These are phyloP conservation scores for Neodiprion lecontei DNA, from an alignment of 1,140 invertebrate species.

Conservation along the genomic window DNA sequence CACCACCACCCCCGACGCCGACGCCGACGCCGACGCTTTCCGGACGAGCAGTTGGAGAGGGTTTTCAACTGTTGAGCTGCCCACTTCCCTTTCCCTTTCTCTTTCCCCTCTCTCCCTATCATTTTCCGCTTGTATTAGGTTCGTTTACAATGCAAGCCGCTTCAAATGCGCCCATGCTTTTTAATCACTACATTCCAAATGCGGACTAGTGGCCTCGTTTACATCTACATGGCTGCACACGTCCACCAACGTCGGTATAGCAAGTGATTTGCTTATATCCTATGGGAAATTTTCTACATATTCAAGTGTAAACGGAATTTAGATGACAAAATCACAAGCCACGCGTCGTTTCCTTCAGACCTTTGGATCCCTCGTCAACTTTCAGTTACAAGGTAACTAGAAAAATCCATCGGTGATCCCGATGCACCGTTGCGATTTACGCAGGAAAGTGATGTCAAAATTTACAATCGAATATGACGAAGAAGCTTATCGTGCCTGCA, in stretches of 20 bases:
- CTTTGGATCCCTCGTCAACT: too few relatives aligned
- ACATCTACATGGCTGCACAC: too few relatives aligned
- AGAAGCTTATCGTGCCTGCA: neutral
- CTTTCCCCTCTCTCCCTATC: neutral
- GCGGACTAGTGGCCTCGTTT: neutral
- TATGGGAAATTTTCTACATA: slow-evolving; percentile 24
- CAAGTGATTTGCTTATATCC: slow-evolving; percentile 2
- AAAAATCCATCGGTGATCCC: too few relatives aligned
- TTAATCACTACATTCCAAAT: slow-evolving; percentile 47
- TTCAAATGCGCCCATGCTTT: slow-evolving; percentile 31
- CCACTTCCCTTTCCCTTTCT: neutral
- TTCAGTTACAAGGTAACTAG: too few relatives aligned
- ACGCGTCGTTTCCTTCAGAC: too few relatives aligned
- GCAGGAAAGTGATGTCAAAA: neutral
- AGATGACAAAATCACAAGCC: neutral
- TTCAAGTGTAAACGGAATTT: neutral
- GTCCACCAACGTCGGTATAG: too few relatives aligned
- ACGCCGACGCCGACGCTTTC: neutral
- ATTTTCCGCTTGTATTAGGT: neutral
- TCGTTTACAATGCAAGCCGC: slow-evolving; percentile 20
- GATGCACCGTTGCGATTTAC: too few relatives aligned
- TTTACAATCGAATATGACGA: neutral
- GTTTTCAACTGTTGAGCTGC: neutral
- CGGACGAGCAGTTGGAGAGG: neutral
- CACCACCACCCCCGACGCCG: neutral